Conservation (phyloP, 2,113 vertebrate genomes). For the Haliaeetus leucogaster region DNA sequence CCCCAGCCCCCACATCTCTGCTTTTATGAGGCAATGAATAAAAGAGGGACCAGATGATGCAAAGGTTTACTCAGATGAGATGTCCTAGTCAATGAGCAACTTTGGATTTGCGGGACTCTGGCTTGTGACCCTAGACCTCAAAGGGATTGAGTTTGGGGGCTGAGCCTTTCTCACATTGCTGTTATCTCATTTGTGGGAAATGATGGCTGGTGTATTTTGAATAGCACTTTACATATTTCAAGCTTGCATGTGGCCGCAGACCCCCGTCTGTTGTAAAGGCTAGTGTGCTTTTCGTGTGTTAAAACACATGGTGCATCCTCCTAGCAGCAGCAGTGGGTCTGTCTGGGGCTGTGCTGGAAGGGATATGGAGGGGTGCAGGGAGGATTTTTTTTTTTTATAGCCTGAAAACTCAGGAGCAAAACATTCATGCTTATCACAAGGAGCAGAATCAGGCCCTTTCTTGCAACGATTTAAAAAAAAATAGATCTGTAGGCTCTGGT, state of each 20-base stretch:
- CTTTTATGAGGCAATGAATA: slow-evolving; percentile 46
- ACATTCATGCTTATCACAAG: background rate
- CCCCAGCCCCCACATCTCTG: background rate
- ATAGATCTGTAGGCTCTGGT: background rate
- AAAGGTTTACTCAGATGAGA: background rate
- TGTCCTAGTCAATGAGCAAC: background rate
- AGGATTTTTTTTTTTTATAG: background rate
- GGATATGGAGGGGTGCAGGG: background rate
- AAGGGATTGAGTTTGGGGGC: background rate
- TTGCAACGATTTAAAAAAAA: background rate
- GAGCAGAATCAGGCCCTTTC: background rate
- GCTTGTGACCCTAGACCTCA: background rate
- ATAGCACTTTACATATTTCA: background rate
- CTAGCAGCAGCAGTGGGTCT: background rate
- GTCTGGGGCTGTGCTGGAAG: background rate
- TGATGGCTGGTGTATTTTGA: background rate
- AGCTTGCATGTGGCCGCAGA: background rate
- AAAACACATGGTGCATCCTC: background rate
- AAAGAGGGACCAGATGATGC: background rate
- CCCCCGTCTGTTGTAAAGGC: background rate
- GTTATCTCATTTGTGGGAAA: background rate
- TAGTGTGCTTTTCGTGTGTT: background rate
- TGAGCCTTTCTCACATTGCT: background rate
- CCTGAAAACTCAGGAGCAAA: background rate
- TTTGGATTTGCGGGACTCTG: fast-evolving